Conservation (phyloP, 2,888 invertebrate species). For the Drosophila flavopinicola region DNA sequence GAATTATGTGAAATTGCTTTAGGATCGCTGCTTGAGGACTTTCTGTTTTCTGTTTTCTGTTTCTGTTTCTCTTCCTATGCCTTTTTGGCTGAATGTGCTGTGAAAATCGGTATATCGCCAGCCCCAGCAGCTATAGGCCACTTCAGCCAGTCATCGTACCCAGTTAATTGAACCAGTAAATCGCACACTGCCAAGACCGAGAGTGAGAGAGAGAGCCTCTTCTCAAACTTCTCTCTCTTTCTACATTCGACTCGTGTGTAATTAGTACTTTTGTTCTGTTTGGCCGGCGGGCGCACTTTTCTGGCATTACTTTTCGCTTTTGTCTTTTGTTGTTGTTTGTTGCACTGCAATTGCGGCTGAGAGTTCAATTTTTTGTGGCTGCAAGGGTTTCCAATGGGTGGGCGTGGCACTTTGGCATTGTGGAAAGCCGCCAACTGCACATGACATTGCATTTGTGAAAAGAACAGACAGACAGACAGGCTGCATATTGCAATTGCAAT, state of each 20-base stretch:
- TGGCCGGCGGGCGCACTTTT: constrained; percentile 40
- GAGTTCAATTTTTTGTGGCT: constrained; percentile 35
- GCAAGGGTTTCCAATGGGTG: constrained; percentile 3
- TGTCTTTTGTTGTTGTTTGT: constrained; percentile 8
- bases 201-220: not conserved
- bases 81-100: constrained; percentile 29
- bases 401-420: constrained; percentile 24
- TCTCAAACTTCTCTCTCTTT: constrained; percentile 10
- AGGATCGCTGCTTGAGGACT: constrained; percentile 23
- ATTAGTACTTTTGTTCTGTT: constrained; percentile 49
- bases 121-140: constrained; percentile 57
- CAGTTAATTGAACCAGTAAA: constrained; percentile 72
- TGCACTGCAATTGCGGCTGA: constrained; percentile 14
- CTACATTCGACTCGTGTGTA: constrained; percentile 24
- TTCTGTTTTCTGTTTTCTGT: not conserved
- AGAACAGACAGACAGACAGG: not conserved
- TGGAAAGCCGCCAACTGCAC: constrained; percentile 25
- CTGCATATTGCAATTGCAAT: not conserved
- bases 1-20: constrained; percentile 65
- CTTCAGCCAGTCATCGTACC: constrained; percentile 23
- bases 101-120: constrained; percentile 40
- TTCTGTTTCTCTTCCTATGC: not conserved
- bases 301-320: constrained; percentile 32
- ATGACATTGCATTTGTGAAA: constrained; percentile 24
- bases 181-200: constrained; percentile 17